phyloP scores from a whole-genome alignment of 2,113 vertebrate species.

The Loxodonta africana region DNA sequence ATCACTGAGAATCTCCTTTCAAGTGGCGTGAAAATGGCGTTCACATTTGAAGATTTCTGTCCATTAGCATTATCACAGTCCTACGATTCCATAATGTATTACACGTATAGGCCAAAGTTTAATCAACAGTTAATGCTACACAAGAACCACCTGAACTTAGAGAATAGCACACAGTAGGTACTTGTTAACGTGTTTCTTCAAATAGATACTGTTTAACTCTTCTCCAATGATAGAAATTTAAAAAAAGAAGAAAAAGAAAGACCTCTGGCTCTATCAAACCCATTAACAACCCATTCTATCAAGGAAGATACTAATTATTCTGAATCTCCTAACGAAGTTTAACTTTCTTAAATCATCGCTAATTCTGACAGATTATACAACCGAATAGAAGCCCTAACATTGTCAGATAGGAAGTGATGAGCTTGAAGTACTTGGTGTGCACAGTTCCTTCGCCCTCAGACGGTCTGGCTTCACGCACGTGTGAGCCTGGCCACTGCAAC shows the following conservation, averaged over 20 bases:
- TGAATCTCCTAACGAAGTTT: background rate
- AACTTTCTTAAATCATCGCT: background rate
- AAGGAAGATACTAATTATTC: background rate
- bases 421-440: background rate
- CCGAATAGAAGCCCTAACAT: background rate
- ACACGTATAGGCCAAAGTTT: background rate
- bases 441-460: background rate
- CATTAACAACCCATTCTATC: background rate
- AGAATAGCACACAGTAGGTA: background rate
- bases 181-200: background rate
- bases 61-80: background rate
- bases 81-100: background rate
- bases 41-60: constrained; percentile 12
- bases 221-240: background rate
- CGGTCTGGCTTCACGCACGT: background rate
- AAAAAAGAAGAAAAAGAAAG: background rate
- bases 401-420: background rate
- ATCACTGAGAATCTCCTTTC: background rate
- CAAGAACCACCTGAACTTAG: background rate
- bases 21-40: background rate
- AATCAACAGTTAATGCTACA: background rate
- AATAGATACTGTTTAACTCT: background rate
- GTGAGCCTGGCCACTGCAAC: background rate
- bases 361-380: background rate
- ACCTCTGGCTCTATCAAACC: background rate